Evolutionary conservation across 1,140 invertebrate genomes (phyloP).

Genomic region (Atopsyche davidsoni): DNA sequence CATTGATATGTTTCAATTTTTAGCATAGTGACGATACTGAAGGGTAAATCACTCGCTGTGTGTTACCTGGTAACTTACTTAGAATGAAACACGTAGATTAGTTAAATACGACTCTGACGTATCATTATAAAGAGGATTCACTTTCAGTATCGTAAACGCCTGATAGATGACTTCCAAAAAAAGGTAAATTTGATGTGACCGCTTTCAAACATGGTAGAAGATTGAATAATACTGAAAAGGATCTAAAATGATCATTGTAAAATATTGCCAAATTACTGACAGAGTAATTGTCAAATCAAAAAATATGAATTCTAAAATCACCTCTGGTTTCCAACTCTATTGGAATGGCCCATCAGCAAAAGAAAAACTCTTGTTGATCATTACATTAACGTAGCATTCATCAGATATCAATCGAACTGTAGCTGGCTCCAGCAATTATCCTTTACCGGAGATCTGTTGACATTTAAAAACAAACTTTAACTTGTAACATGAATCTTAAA

Average conservation of each 20-base stretch:
- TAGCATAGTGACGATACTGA: conserved; percentile 20
- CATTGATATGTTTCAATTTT: conserved; percentile 29
- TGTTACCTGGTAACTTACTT: conserved; percentile 4
- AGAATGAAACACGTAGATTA: conserved; percentile 7
- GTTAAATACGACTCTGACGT: too few relatives aligned
- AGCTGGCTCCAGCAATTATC: conserved; percentile 23
- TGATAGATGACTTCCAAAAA: too few relatives aligned
- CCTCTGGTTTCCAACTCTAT: too few relatives aligned
- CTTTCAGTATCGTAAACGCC: too few relatives aligned
- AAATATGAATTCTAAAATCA: too few relatives aligned
- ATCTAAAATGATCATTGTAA: not conserved
- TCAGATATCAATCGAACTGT: conserved; percentile 24
- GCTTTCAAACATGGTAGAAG: too few relatives aligned
- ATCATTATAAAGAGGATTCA: too few relatives aligned
- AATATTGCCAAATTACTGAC: not conserved
- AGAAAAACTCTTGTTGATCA: too few relatives aligned
- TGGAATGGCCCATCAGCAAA: too few relatives aligned
- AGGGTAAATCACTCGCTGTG: conserved; percentile 20
- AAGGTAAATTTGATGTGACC: too few relatives aligned
- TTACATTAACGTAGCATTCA: too few relatives aligned
- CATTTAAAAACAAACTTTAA: conserved; percentile 4
- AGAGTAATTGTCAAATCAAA: too few relatives aligned
- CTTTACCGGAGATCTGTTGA: conserved; percentile 21
- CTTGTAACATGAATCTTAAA: not conserved
- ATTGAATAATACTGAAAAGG: not conserved